Evolutionary conservation across 2,113 vertebrate genomes (phyloP), one percentile per base, ranked within the genome.

Genomic region (Micromys minutus): DNA sequence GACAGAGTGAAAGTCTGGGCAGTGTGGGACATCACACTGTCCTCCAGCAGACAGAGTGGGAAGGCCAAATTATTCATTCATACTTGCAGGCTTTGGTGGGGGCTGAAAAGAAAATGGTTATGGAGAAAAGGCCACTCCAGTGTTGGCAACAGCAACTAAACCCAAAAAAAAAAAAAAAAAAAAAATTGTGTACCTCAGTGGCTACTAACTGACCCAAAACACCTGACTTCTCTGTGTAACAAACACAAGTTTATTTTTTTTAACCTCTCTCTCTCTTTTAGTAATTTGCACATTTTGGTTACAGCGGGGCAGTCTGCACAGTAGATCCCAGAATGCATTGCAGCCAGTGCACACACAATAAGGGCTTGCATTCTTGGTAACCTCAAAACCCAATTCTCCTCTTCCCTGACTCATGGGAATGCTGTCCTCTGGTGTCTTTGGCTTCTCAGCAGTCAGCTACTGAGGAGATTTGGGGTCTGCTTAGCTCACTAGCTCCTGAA

Each of bases 51-150:
- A 15, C 3, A 52, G 26, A 15, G 1, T 39, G 5, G 57, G 1
- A 7, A 13, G 63, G 24, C 10, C 3, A 15, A 29, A 50, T 69
- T 5, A 21, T 42, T 22, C 36, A 26, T n/a, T n/a, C n/a, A 89
- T 99, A 99, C 97, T 98, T 99, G 95, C 97, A 98, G 88, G 97
- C 99, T 15, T 98, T 99, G 81, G 98, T 99, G 69, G 96, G 95
- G 10, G 98, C 97, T 0, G 99, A 99, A 97, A 98, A 98, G 81
- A 98, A 98, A 84, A 98, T 99, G 98, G 98, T 98, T 0, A 99
- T 98, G 0, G 99, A 99, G 98, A 99, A 99, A 97, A 98, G 98
- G 90, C 99, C 99, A 79, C 99, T 99, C 92, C 98, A 97, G 91
- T 97, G 97, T 93, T 97, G 97, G 55, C 99, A 99, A 89, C 98